phyloP scores from a whole-genome alignment of 2,888 invertebrate genomes.

The Amblyteles armatorius region DNA sequence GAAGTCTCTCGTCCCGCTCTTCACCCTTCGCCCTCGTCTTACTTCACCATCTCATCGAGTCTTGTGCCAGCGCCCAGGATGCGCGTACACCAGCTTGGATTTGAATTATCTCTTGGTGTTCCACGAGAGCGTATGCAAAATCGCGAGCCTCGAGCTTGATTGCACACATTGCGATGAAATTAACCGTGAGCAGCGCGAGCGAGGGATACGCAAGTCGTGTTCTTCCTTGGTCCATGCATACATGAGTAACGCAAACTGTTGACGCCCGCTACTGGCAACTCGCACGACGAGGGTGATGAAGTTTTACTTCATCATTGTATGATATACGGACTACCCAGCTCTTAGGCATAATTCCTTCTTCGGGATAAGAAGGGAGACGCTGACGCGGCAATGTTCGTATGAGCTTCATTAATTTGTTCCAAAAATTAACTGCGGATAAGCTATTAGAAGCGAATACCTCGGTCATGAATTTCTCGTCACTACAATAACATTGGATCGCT shows the following conservation, averaged over 20 bases:
- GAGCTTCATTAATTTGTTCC: no score
- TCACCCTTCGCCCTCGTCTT: conserved; percentile 36
- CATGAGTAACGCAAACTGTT: conserved; percentile 52
- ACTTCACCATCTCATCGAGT: conserved; percentile 43
- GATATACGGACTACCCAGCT: not conserved
- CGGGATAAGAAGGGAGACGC: not conserved
- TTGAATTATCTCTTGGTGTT: conserved; percentile 66
- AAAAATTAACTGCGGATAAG: no score
- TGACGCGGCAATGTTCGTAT: no score
- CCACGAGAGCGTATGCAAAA: conserved; percentile 64
- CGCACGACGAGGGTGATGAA: conserved; percentile 36
- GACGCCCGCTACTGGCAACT: conserved; percentile 44
- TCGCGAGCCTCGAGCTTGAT: conserved; percentile 67
- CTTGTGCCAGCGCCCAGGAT: conserved; percentile 46
- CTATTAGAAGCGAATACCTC: no score
- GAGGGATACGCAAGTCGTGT: conserved; percentile 37
- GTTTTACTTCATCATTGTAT: conserved; percentile 21
- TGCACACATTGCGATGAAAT: conserved; percentile 74
- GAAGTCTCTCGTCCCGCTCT: conserved; percentile 38
- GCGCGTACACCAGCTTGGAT: conserved; percentile 47
- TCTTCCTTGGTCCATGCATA: conserved; percentile 30
- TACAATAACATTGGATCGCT: no score
- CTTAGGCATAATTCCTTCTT: not conserved
- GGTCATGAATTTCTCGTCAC: no score
- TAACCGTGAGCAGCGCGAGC: conserved; percentile 69